Evolutionary conservation across 2,797 vertebrate genomes (phyloP).

Genomic region (Margarornis squamiger): DNA sequence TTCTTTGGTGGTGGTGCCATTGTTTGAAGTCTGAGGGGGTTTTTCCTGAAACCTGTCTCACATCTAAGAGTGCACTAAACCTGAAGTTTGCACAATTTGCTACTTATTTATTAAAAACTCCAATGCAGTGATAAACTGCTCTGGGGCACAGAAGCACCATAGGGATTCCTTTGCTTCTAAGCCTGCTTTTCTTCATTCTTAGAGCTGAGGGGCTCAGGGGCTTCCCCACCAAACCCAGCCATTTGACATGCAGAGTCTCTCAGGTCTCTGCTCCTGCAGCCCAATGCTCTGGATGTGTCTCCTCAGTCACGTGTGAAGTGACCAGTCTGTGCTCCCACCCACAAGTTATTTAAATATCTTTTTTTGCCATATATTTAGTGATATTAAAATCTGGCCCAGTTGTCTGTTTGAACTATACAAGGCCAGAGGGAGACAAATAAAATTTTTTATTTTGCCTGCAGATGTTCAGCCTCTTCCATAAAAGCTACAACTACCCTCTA

Average conservation of each 20-base stretch:
- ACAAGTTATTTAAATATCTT: neutral
- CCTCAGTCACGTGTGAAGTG: neutral
- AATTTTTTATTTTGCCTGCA: neutral
- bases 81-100: neutral
- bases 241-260: neutral
- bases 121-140: neutral
- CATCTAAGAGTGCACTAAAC: neutral
- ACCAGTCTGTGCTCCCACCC: neutral
- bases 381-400: neutral
- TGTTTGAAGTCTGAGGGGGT: neutral
- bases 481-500: neutral
- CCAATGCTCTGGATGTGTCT: neutral
- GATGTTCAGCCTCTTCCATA: neutral
- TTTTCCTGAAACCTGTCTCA: neutral
- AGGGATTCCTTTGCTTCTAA: neutral
- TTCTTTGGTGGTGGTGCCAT: neutral
- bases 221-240: neutral
- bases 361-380: neutral
- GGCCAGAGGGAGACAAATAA: neutral
- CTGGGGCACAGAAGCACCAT: neutral
- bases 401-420: neutral
- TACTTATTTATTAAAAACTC: neutral
- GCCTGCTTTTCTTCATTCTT: neutral
- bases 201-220: neutral
- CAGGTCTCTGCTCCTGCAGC: neutral